Base-by-base conservation (phyloP, 2,888 invertebrate genomes). In the Apantesis nais region DNA sequence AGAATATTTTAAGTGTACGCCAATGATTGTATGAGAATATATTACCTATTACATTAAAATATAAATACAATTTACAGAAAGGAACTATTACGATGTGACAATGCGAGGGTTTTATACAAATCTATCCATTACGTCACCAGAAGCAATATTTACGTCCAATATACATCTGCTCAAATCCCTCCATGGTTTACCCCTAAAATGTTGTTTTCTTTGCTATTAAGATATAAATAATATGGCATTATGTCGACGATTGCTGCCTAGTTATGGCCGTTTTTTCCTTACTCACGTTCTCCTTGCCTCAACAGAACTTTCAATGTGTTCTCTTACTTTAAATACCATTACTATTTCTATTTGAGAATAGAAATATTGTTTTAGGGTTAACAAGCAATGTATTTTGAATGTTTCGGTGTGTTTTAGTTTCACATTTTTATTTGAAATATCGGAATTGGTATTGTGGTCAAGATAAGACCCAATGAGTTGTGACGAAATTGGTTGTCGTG, bases 381-480 rank as follows among this genome's bases (percentile, higher is more conserved):
- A 70, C 61, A 44, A 70, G 76, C 78, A 75, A 81, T 85, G 85
- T 75, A 79, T 34, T 44, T 25, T 19, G 44, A 64, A 63, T 37
- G 62, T 64, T 62, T 66, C 64, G 34, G 75, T 74, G 44, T n/a
- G 25, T 63, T 62, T 67, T 70, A 66, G 64, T 72, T 68, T 68
- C 76, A 70, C 68, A 71, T 73, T 73, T 76, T 69, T 58, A 66
- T 44, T 61, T 41, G 66, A 58, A 39, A 62, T 74, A 41, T 58
- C 71, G 62, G 74, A 70, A 73, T 76, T 63, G 76, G 73, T 84
- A 76, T 74, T 76, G 86, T 85, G 88, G 89, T 87, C 87, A 86
- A 88, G 89, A 89, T 89, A 89, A 89, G 88, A 77, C 83, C 77
- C 87, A 89, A 88, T 89, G 89, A 89, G 89, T 89, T 89, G 89